Percentiles rank a stretch among this genome's conserved stretches.
phyloP scores from a whole-genome alignment of 1,140 invertebrate genomes.

The Bombus consobrinus region DNA sequence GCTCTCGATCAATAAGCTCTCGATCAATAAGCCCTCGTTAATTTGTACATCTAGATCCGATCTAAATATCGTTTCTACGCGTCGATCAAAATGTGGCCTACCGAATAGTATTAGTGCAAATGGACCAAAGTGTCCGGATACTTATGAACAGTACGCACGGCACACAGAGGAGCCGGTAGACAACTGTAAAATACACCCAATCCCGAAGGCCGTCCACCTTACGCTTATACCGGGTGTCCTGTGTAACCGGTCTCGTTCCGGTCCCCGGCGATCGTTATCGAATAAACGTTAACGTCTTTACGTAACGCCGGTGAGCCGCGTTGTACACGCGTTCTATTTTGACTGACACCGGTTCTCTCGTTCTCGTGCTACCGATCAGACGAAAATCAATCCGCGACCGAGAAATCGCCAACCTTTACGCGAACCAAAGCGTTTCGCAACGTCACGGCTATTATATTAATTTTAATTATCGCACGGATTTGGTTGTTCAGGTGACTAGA shows the following conservation, averaged over 20 bases:
- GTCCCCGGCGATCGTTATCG: slow-evolving; percentile 53
- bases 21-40: no score
- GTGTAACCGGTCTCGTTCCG: slow-evolving; percentile 56
- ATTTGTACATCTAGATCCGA: no score
- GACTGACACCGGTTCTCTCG: slow-evolving; percentile 24
- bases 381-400: slow-evolving; percentile 17
- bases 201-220: slow-evolving; percentile 65
- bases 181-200: slow-evolving; percentile 61
- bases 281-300: slow-evolving; percentile 55
- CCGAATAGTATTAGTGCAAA: background rate
- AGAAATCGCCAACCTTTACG: background rate
- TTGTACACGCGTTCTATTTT: slow-evolving; percentile 13
- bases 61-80: no score
- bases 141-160: background rate
- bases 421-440: background rate
- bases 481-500: fast-evolving
- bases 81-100: no score
- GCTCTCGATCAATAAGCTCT: no score
- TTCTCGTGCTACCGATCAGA: background rate
- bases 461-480: background rate
- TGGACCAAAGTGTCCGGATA: background rate
- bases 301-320: slow-evolving; percentile 32
- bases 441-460: background rate
- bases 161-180: slow-evolving; percentile 3
- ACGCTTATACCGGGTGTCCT: slow-evolving; percentile 60